A percentile compares a stretch with the other conserved stretches of the same genome.
Evolutionary conservation across 2,797 vertebrate genomes (phyloP).

Genomic region (Mormyrus hasselquistii): DNA sequence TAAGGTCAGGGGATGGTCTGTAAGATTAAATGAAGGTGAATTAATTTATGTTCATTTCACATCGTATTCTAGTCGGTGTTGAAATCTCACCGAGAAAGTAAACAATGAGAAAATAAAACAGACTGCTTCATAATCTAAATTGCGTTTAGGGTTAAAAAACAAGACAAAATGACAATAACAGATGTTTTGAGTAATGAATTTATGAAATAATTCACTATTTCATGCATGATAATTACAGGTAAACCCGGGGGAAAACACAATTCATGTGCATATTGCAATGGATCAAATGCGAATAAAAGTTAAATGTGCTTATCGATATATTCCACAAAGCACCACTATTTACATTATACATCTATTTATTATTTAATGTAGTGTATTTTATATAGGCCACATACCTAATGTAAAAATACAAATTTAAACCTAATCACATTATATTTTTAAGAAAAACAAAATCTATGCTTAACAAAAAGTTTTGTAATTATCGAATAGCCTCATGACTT

Average conservation of each 20-base stretch:
- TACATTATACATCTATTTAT: neutral
- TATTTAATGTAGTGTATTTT: neutral
- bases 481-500: too few species aligned
- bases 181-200: neutral
- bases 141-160: neutral
- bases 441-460: neutral
- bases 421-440: neutral
- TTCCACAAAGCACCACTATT: too few species aligned
- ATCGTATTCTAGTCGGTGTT: fast-evolving
- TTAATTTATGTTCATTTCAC: neutral
- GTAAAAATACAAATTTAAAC: neutral
- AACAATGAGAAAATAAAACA: neutral
- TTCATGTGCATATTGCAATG: neutral
- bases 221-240: neutral
- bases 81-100: neutral
- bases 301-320: too few species aligned
- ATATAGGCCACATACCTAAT: neutral
- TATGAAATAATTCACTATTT: neutral
- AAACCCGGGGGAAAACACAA: neutral
- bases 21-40: neutral
- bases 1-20: neutral
- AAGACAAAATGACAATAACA: neutral
- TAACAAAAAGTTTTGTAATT: neutral
- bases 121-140: neutral
- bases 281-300: neutral